Evolutionary conservation across 2,888 invertebrate species (phyloP).

Genomic region (Scaptomyza parva): DNA sequence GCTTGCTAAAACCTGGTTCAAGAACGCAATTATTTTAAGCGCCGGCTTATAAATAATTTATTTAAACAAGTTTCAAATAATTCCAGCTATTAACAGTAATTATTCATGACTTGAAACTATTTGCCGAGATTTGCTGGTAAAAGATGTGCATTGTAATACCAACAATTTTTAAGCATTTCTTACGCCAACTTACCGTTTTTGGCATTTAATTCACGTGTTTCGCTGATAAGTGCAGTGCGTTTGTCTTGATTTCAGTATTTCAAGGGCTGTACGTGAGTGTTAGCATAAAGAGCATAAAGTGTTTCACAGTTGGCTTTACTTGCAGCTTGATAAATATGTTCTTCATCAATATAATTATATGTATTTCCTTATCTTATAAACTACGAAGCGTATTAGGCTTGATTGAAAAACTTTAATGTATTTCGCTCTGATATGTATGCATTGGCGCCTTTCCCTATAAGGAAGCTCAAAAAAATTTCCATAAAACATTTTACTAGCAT

Average conservation of each 20-base stretch:
- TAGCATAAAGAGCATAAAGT: conserved; percentile 27
- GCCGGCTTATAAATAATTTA: conserved; percentile 31
- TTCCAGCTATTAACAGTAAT: background rate
- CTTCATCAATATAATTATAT: background rate
- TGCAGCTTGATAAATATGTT: background rate
- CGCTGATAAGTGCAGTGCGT: conserved; percentile 42
- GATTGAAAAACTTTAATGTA: conserved; percentile 3
- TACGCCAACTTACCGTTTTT: conserved; percentile 4
- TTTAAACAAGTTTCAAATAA: conserved; percentile 43
- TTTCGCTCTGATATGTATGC: conserved; percentile 9
- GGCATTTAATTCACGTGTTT: conserved; percentile 40
- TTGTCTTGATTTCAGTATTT: conserved; percentile 14
- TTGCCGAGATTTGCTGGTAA: conserved; percentile 7
- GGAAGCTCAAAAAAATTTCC: conserved; percentile 2
- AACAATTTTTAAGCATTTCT: background rate
- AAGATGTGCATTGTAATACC: background rate
- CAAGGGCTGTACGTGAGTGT: conserved; percentile 37
- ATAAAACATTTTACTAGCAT: conserved; percentile 3
- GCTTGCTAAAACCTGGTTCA: conserved; percentile 54
- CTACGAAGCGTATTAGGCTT: conserved; percentile 6
- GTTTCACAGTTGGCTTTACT: background rate
- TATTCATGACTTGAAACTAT: background rate
- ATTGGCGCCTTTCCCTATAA: conserved; percentile 6
- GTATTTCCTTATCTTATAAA: background rate
- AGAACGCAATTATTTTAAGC: conserved; percentile 43